A percentile compares a stretch with the other conserved stretches of the same genome.
Evolutionary conservation across 2,888 invertebrate genomes (phyloP).

Genomic region (Eutolmus rufibarbis): DNA sequence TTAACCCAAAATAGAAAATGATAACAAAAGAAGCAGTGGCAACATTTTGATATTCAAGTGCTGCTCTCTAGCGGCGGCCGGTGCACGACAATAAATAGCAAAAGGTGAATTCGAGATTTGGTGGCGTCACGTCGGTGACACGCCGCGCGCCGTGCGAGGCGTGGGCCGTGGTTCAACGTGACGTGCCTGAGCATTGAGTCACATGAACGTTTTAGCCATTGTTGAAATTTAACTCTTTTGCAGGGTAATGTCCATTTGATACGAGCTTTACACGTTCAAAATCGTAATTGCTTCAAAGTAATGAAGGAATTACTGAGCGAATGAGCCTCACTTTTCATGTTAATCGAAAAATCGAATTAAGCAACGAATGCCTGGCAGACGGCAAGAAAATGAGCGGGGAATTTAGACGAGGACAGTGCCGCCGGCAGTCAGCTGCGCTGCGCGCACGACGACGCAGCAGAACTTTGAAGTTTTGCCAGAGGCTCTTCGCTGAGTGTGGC

Average conservation of each 20-base stretch:
- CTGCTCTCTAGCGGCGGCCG: not conserved
- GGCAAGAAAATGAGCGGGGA: no score
- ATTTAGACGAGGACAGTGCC: no score
- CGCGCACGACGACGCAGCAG: no score
- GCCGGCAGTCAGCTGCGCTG: not conserved
- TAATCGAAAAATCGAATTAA: not conserved
- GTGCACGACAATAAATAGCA: no score
- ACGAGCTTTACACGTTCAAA: not conserved
- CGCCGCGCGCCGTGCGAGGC: no score
- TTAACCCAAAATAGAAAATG: not conserved
- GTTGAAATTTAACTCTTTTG: no score
- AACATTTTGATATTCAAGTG: no score
- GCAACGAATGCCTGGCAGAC: no score
- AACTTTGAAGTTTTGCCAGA: no score
- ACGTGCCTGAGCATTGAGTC: not conserved
- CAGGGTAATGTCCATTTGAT: not conserved
- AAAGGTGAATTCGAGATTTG: not conserved
- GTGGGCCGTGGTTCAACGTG: not conserved
- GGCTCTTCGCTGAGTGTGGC: not conserved
- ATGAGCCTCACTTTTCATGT: not conserved
- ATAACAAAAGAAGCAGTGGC: not conserved
- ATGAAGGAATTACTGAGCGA: not conserved
- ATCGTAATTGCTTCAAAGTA: not conserved
- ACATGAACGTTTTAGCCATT: not conserved
- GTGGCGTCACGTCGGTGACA: not conserved